phyloP scores from a whole-genome alignment of 2,113 vertebrate species.

The Mustela nigripes region DNA sequence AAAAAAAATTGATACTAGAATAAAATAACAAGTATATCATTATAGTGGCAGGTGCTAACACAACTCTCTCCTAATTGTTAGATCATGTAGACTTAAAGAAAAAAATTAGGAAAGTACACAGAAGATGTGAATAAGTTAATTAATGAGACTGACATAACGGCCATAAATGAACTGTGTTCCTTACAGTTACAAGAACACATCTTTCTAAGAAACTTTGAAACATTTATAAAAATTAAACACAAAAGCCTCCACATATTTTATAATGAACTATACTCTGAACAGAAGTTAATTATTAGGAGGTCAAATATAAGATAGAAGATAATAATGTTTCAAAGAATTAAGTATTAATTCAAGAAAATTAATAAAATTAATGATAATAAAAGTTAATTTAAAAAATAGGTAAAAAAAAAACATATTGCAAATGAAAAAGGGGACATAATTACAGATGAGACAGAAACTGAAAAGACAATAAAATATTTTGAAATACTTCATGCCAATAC shows the following conservation, averaged over 20 bases:
- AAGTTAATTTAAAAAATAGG: background rate
- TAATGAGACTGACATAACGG: background rate
- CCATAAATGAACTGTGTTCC: background rate
- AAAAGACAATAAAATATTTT: background rate
- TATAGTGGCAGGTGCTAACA: background rate
- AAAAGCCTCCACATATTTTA: background rate
- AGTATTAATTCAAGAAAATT: background rate
- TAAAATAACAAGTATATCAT: background rate
- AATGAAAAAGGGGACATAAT: background rate
- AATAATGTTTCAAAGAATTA: background rate
- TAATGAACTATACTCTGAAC: background rate
- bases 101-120: background rate
- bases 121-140: background rate
- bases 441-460: background rate
- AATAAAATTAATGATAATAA: background rate
- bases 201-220: background rate
- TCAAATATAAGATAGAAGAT: background rate
- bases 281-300: background rate
- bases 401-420: background rate
- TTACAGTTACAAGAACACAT: background rate
- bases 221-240: constrained; percentile 10
- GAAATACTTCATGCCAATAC: background rate
- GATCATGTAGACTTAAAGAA: background rate
- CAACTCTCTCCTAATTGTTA: background rate
- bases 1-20: background rate